Evolutionary conservation across 2,888 invertebrate species (phyloP).

Genomic region (Drosophila macrospina): DNA sequence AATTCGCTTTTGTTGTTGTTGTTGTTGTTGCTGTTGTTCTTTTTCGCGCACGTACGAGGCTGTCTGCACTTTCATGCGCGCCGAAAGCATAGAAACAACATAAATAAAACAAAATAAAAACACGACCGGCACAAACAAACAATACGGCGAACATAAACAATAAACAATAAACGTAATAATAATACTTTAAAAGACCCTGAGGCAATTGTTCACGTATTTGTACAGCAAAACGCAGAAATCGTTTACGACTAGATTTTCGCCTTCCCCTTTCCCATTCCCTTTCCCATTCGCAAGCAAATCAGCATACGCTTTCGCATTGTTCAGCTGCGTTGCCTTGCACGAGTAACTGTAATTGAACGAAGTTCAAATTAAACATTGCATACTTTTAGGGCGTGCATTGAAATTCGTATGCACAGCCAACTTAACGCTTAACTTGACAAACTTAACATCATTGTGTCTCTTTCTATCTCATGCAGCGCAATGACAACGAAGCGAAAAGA

Average conservation of each 20-base stretch:
- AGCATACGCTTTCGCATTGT: not conserved
- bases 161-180: constrained; percentile 51
- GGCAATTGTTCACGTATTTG: constrained; percentile 33
- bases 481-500: constrained; percentile 49
- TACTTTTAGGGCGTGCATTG: constrained; percentile 22
- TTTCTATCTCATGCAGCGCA: not conserved
- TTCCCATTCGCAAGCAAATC: too few relatives aligned
- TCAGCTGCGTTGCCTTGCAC: not conserved
- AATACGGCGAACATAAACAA: constrained; percentile 52
- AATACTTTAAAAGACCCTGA: constrained; percentile 36
- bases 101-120: constrained; percentile 58
- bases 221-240: constrained; percentile 22
- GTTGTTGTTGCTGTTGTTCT: constrained; percentile 19
- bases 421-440: not conserved
- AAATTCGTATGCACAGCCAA: not conserved
- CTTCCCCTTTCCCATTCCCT: not conserved
- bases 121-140: constrained; percentile 49
- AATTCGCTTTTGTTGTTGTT: constrained; percentile 47
- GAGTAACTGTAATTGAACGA: constrained; percentile 4
- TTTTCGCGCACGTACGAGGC: constrained; percentile 54
- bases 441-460: constrained; percentile 1
- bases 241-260: constrained; percentile 14
- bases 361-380: constrained; percentile 18
- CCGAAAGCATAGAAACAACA: constrained; percentile 61
- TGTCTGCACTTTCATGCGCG: constrained; percentile 56